Evolutionary conservation across 2,113 vertebrate species (phyloP).

Genomic region (Tragelaphus scriptus): DNA sequence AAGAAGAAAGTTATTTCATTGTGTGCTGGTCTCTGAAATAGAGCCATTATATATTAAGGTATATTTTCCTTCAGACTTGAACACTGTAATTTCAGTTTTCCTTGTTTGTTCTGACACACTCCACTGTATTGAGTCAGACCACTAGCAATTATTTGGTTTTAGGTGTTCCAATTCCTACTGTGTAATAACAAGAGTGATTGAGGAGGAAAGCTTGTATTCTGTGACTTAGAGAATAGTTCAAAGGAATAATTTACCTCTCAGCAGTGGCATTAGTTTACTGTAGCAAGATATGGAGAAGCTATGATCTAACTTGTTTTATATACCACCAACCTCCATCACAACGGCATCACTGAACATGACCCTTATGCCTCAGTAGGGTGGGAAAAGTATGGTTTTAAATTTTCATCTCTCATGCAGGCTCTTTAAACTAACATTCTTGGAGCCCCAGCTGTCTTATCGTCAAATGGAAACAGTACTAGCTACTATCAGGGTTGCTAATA

Average conservation of each 20-base stretch:
- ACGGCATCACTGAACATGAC: neutral
- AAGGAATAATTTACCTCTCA: slow-evolving; percentile 11
- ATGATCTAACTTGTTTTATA: neutral
- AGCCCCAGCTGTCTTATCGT: neutral
- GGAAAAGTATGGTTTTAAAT: neutral
- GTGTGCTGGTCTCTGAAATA: slow-evolving; percentile 30
- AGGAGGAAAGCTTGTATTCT: neutral
- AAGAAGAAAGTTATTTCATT: slow-evolving; percentile 47
- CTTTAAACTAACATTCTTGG: neutral
- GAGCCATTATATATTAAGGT: slow-evolving; percentile 20
- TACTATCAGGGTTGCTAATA: neutral
- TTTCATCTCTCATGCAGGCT: neutral
- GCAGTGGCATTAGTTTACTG: neutral
- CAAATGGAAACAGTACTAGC: neutral
- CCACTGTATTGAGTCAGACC: neutral
- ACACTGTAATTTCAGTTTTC: neutral
- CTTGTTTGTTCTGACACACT: neutral
- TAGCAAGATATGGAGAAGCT: neutral
- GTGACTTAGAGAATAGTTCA: neutral
- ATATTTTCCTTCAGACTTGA: slow-evolving; percentile 26
- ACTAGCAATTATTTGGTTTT: slow-evolving; percentile 17
- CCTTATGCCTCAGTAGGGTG: neutral
- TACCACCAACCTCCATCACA: neutral
- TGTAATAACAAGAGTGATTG: neutral
- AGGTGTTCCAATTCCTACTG: slow-evolving; percentile 22